Percentiles rank a stretch among this genome's conserved stretches.
Conservation (phyloP, 1,140 invertebrate species). For the Thaumatotibia leucotreta region DNA sequence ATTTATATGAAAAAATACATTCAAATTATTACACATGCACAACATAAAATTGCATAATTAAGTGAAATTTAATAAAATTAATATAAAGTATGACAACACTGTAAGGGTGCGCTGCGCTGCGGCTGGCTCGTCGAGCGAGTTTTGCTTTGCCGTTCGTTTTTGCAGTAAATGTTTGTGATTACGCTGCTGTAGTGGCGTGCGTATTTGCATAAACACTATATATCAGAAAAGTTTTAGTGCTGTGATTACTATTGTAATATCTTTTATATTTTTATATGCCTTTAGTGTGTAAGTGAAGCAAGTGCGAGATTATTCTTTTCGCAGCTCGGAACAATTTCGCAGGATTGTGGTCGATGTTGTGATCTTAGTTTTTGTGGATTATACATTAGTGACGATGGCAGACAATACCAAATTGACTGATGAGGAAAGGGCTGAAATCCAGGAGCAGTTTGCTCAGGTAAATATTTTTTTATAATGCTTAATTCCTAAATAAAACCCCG, state of each 20-base stretch:
- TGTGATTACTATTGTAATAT: constrained; percentile 45
- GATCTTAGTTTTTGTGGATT: constrained; percentile 62
- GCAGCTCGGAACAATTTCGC: constrained; percentile 30
- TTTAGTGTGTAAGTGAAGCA: constrained; percentile 47
- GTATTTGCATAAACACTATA: constrained; percentile 12
- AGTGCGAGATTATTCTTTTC: constrained; percentile 13
- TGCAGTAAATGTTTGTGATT: constrained; percentile 25
- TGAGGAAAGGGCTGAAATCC: constrained; percentile 69
- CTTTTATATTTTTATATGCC: constrained; percentile 34
- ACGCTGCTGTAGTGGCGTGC: constrained; percentile 17
- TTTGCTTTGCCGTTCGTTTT: constrained; percentile 16
- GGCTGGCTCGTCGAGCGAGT: not conserved
- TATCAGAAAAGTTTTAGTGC: constrained; percentile 30
- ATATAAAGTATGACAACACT: not conserved
- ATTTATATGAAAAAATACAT: not conserved
- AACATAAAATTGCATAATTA: not conserved
- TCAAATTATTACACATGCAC: not conserved
- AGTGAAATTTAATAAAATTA: not conserved
- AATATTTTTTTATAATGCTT: constrained; percentile 17
- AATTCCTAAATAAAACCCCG: not conserved
- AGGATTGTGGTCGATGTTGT: constrained; percentile 49
- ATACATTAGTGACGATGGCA: constrained; percentile 63
- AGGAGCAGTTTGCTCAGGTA: constrained; percentile 73
- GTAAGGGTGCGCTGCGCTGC: not conserved
- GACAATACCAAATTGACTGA: constrained; percentile 73